Evolutionary conservation across 2,113 vertebrate species (phyloP), one percentile per base, ranked within the genome.

Genomic region (Thamnophis sirtalis): DNA sequence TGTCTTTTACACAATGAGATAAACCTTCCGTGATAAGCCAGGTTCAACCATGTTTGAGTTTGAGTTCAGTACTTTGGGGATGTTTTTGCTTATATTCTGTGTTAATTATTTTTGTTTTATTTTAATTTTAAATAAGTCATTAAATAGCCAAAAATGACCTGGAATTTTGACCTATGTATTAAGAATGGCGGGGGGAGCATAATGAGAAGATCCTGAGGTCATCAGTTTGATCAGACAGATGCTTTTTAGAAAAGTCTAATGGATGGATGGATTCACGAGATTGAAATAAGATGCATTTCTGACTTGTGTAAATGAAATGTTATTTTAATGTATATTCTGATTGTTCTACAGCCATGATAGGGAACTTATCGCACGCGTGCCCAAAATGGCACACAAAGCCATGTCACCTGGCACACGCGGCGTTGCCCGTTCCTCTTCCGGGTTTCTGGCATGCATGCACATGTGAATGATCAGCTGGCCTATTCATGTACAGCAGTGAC

Each of bases 251-350:
- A 13, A 5, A 60, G 9, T 48, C 24, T 91, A 68, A 63, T 94
- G 63, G 24, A 22, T 93, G 84, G 84, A 48, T 94, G 51, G 15
- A n/a, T 85, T 95, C 91, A 87, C 1, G 87, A 51, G 50, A 22
- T 63, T 92, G 54, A 93, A 94, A 56, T 53, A 7, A 89, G 73
- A 50, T 93, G 13, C 3, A 1, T 87, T 90, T 1, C 89, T 55
- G 43, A 90, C 54, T 93, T 2, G 91, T 90, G 0, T 11, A 92
- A 93, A 85, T 33, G 4, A 43, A 84, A 11, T 89, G 26, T 60
- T 94, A 58, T 90, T 89, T 94, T 95, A 93, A 56, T 94, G 95
- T 4, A 1, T 92, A 9, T 93, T 95, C 87, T n/a, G n/a, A n/a
- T n/a, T n/a, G n/a, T n/a, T n/a, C n/a, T n/a, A n/a, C n/a, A n/a